Percentiles rank a stretch among this genome's conserved stretches.
phyloP scores from a whole-genome alignment of 2,888 invertebrate species.

The Yponomeuta malinellus region DNA sequence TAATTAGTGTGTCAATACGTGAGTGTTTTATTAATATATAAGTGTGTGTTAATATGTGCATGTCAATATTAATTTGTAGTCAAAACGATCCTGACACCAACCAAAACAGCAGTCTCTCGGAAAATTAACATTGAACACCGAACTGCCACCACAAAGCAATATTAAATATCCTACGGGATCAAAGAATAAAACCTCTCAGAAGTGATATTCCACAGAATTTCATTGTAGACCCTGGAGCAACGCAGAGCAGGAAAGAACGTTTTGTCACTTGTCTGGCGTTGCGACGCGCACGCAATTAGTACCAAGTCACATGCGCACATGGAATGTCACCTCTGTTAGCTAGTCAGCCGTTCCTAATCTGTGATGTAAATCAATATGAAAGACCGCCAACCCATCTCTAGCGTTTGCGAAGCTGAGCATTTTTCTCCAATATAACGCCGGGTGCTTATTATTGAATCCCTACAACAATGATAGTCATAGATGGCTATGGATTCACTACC shows the following conservation, averaged over 20 bases:
- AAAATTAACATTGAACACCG: no score
- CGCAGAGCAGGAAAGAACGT: no score
- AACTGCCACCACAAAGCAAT: neutral
- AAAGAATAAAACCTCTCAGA: neutral
- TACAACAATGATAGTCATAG: neutral
- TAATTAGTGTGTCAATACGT: no score
- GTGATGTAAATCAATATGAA: constrained; percentile 8
- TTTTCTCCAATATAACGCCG: neutral
- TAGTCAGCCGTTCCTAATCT: neutral
- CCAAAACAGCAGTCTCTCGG: no score
- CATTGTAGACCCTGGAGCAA: neutral
- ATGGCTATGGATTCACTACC: no score
- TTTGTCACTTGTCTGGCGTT: no score
- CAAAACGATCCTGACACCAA: no score
- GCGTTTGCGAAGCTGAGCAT: constrained; percentile 7
- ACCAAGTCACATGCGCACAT: neutral
- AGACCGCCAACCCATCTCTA: neutral
- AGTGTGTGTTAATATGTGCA: no score
- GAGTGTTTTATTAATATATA: no score
- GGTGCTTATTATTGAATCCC: neutral
- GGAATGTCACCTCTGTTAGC: neutral
- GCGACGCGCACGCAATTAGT: no score
- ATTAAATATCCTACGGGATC: neutral
- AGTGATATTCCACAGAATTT: neutral
- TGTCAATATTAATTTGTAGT: no score